Evolutionary conservation across 1,140 invertebrate species (phyloP).

Genomic region (Mesaphorura yosii): DNA sequence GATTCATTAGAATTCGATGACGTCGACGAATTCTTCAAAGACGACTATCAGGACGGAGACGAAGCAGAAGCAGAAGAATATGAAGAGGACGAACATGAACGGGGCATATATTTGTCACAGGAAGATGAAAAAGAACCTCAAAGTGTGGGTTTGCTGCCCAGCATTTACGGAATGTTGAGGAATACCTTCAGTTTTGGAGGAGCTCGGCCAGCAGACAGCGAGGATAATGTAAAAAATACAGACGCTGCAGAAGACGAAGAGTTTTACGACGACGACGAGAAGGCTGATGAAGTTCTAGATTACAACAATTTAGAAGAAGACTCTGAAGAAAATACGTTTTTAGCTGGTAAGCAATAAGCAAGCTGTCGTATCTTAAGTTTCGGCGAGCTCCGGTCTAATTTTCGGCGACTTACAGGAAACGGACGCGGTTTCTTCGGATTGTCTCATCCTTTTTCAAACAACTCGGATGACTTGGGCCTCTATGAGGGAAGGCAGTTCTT

Average conservation of each 20-base stretch:
- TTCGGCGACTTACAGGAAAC: not conserved
- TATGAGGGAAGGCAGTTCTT: not conserved
- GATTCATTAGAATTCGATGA: not conserved
- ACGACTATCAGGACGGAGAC: constrained; percentile 1
- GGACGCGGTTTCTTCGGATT: not conserved
- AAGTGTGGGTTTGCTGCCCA: no score
- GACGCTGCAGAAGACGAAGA: no score
- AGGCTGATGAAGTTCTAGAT: not conserved
- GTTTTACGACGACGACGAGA: no score
- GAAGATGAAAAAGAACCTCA: no score
- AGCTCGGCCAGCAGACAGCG: no score
- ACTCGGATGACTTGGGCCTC: not conserved
- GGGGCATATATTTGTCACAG: no score
- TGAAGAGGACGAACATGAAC: not conserved
- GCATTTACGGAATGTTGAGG: no score
- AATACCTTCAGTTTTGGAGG: no score
- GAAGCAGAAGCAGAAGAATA: constrained; percentile 1
- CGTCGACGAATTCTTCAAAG: not conserved
- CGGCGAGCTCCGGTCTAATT: not conserved
- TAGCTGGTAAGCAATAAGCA: not conserved
- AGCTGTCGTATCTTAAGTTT: not conserved
- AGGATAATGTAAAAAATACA: no score
- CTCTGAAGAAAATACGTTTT: not conserved
- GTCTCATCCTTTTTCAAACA: not conserved
- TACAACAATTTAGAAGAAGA: not conserved